phyloP scores from a whole-genome alignment of 2,888 invertebrate species.

The Heterodera filipjevi region DNA sequence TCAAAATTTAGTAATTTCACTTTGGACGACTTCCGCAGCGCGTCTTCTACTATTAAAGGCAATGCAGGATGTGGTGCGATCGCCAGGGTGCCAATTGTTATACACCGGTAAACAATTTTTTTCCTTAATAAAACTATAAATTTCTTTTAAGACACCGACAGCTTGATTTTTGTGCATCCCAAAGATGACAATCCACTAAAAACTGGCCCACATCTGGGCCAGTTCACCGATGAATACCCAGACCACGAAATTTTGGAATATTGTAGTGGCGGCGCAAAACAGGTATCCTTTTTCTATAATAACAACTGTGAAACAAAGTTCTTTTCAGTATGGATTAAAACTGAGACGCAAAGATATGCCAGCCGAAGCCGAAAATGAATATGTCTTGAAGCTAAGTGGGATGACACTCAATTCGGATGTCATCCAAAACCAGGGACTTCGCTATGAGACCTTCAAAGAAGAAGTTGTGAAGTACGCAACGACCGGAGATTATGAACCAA shows the following conservation, averaged over 20 bases:
- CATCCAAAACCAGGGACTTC: neutral
- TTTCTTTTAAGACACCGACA: neutral
- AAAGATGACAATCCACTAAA: neutral
- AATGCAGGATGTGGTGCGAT: neutral
- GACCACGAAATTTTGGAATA: slow-evolving; percentile 8
- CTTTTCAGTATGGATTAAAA: neutral
- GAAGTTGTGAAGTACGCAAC: neutral
- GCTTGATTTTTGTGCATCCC: neutral
- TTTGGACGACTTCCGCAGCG: neutral
- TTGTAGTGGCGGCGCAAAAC: slow-evolving; percentile 8
- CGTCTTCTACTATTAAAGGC: neutral
- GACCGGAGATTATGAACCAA: neutral
- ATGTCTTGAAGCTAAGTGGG: neutral
- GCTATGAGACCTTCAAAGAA: slow-evolving; percentile 18
- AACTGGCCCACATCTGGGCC: slow-evolving; percentile 4
- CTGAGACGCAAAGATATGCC: neutral
- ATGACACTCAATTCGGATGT: neutral
- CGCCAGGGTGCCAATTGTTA: neutral
- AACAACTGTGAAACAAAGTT: no score
- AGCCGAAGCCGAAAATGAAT: neutral
- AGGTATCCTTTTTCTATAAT: no score
- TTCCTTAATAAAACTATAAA: no score
- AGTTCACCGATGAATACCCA: slow-evolving; percentile 28
- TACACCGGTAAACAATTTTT: slow-evolving; percentile 20
- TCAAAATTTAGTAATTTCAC: neutral